Base-by-base conservation (phyloP, 1,140 invertebrate genomes). In the Ditylenchus dipsaci region DNA sequence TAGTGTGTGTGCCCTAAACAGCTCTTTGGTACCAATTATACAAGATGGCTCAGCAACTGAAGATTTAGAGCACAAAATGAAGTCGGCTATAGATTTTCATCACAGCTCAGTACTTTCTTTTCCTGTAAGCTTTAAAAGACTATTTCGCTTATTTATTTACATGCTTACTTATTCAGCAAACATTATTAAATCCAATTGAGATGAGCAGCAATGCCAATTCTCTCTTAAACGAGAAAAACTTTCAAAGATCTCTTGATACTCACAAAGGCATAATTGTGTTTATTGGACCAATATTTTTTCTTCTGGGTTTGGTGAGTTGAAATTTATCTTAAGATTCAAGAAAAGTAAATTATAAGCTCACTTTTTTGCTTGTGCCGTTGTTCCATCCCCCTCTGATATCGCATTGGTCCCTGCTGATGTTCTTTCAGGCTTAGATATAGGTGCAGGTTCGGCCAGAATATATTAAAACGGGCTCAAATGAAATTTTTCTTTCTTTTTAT, bases 1-100 rank as follows among this genome's bases (percentile, higher is more conserved):
- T 17, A 65, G 63, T 56, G 63, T 65, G 45, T 65, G 63, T 29
- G 63, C 63, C n/a, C 47, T 65, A 15, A 65, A 65, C 33, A 65
- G 63, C 53, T 65, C 63, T n/a, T 30, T 65, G n/a, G 63, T 65
- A 3, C 63, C 63, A 23, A 47, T 65, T 9, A 65, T 65, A 7
- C 43, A 49, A 23, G 45, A 65, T 56, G 47, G 47, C n/a, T 43
- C 47, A 7, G 45, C 47, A 9, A 42, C 53, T 42, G 47, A 56
- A 30, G 38, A 65, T 7, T 21, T 21, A 47, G 17, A 29, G 13
- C 29, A 26, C 23, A 53, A n/a, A 38, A 26, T 53, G 15, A 21
- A 26, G 49, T 38, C n/a, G 15, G 1, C 49, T 17, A 15, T 53
- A 15, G 3, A 3, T 21, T n/a, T 53, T 53, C 23, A 53, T 65